Evolutionary conservation across 1,140 invertebrate genomes (phyloP).

Genomic region (Drosophila kanapiae): DNA sequence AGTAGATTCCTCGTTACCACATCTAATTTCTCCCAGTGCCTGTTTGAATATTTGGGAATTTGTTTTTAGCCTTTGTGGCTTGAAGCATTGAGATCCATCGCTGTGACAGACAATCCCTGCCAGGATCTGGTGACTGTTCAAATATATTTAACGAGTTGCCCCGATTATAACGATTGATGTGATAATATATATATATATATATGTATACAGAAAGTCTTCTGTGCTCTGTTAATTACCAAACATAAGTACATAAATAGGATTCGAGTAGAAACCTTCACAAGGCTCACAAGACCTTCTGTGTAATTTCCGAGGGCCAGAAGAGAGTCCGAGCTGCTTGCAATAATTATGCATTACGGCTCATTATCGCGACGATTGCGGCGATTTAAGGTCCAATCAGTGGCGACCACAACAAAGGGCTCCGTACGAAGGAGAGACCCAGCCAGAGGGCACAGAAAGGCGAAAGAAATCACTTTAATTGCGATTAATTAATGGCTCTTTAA

Average conservation of each 20-base stretch:
- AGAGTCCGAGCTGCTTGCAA: constrained; percentile 32
- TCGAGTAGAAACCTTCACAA: constrained; percentile 1
- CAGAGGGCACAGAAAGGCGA: constrained; percentile 1
- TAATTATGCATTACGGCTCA: constrained; percentile 77
- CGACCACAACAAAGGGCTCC: constrained; percentile 45
- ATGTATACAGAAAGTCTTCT: too few relatives aligned
- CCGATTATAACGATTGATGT: constrained; percentile 48
- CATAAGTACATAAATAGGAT: constrained; percentile 19
- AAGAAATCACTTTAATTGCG: constrained; percentile 77
- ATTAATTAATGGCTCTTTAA: constrained; percentile 81
- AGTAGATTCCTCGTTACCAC: too few relatives aligned
- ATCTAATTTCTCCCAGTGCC: neutral
- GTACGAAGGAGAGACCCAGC: neutral
- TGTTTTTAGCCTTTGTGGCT: constrained; percentile 54
- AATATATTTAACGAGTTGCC: constrained; percentile 53
- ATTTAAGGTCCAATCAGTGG: constrained; percentile 66
- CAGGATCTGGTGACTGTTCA: constrained; percentile 40
- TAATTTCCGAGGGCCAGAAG: constrained; percentile 20
- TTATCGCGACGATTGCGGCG: constrained; percentile 56
- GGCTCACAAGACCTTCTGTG: neutral
- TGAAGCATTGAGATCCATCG: constrained; percentile 14
- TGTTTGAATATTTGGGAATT: constrained; percentile 31
- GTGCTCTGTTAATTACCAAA: constrained; percentile 39
- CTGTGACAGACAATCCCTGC: neutral
- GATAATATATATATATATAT: neutral